Percentiles rank a stretch among this genome's conserved stretches.
These are phyloP conservation scores for Malthinus flaveolus DNA, from an alignment of 2,888 invertebrate genomes.

Conservation along the genomic window DNA sequence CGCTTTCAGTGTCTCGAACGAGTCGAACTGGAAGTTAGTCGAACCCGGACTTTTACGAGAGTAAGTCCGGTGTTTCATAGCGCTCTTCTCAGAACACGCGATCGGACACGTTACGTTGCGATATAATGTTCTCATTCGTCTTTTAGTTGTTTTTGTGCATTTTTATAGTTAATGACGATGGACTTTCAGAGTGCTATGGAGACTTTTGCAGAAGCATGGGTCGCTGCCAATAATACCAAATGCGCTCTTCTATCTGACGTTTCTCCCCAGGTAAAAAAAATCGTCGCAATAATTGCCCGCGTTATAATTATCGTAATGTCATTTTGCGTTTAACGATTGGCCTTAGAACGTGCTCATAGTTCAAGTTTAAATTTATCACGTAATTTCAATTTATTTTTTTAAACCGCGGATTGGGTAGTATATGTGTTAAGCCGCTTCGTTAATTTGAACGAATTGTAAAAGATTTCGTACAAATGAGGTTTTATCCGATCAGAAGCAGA, in stretches of 20 bases:
- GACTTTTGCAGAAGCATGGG: constrained; percentile 97
- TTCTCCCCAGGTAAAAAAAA: constrained; percentile 67
- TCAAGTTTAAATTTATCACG: constrained; percentile 4
- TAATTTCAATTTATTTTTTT: neutral
- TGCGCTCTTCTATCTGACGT: constrained; percentile 61
- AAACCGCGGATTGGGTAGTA: neutral
- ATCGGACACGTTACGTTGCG: constrained; percentile 48
- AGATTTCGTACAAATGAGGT: constrained; percentile 15
- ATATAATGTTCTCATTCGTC: constrained; percentile 12
- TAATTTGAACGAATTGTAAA: constrained; percentile 7
- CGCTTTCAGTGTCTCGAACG: constrained; percentile 31
- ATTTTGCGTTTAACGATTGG: constrained; percentile 10
- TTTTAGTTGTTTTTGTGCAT: constrained; percentile 18
- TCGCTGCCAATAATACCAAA: constrained; percentile 83
- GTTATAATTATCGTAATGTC: constrained; percentile 7
- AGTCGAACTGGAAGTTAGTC: constrained; percentile 39
- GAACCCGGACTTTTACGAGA: constrained; percentile 40
- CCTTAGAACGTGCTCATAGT: constrained; percentile 3
- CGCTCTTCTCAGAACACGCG: constrained; percentile 29
- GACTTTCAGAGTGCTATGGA: constrained; percentile 99
- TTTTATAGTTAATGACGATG: constrained; percentile 60
- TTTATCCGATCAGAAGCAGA: constrained; percentile 9
- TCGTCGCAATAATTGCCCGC: neutral
- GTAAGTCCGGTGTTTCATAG: constrained; percentile 37
- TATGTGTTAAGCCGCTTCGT: constrained; percentile 1